Evolutionary conservation across 1,140 invertebrate genomes (phyloP).

Genomic region (Bombus pyrosoma): DNA sequence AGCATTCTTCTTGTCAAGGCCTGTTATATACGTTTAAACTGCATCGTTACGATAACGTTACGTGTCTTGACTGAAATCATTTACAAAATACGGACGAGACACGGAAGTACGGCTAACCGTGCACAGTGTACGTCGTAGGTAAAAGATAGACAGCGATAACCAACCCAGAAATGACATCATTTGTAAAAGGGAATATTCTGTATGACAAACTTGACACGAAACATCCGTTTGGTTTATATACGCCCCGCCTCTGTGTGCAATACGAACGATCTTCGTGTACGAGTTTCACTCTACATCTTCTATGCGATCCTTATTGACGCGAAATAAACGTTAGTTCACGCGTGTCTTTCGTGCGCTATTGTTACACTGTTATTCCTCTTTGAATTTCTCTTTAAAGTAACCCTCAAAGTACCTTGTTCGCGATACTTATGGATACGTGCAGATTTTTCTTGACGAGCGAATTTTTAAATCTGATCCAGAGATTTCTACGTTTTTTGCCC

Average conservation of each 20-base stretch:
- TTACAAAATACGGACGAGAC: slow-evolving; percentile 15
- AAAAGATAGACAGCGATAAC: slow-evolving; percentile 26
- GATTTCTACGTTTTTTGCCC: too few species aligned
- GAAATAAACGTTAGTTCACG: neutral
- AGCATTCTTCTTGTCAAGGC: neutral
- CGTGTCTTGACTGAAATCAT: slow-evolving; percentile 7
- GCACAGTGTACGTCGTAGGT: neutral
- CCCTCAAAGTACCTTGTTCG: too few species aligned
- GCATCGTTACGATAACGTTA: slow-evolving; percentile 33
- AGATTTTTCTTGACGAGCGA: neutral
- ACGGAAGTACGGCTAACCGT: neutral
- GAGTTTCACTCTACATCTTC: neutral
- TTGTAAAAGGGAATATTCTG: slow-evolving; percentile 16
- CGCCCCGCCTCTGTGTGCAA: too few species aligned
- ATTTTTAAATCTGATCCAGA: neutral
- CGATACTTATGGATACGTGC: neutral
- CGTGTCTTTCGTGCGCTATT: too few species aligned
- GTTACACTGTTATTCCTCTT: neutral
- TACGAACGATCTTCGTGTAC: neutral
- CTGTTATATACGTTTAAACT: slow-evolving; percentile 9
- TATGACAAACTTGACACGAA: slow-evolving; percentile 18
- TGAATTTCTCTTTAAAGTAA: neutral
- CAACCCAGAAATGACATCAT: slow-evolving; percentile 23
- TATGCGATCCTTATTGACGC: neutral
- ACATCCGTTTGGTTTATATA: neutral